Conservation (phyloP, 2,797 vertebrate genomes). For the Acanthurus leucopareius region DNA sequence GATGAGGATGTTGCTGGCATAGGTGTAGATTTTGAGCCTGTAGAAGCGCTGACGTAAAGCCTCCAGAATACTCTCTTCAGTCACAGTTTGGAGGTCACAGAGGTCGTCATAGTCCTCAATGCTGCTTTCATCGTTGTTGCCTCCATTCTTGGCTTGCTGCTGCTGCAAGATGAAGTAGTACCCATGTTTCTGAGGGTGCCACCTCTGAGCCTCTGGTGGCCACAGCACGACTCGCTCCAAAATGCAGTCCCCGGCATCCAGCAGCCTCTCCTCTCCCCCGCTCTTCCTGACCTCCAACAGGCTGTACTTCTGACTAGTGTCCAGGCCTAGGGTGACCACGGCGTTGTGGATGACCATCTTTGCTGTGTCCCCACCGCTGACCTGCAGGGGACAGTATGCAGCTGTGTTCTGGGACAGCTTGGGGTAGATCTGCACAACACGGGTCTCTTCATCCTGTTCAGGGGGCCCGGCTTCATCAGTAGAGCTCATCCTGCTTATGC, state of each 20-base stretch:
- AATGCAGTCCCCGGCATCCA: slow-evolving; percentile 86
- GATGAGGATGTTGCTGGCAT: slow-evolving; percentile 92
- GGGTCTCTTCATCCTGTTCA: slow-evolving; percentile 76
- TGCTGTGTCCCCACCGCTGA: slow-evolving; percentile 84
- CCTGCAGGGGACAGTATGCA: slow-evolving; percentile 86
- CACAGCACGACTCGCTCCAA: slow-evolving; percentile 90
- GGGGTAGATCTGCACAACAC: slow-evolving; percentile 90
- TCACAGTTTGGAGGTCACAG: slow-evolving; percentile 90
- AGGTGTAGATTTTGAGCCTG: slow-evolving; percentile 94
- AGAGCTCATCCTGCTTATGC: slow-evolving; percentile 90
- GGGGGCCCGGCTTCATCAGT: slow-evolving; percentile 78
- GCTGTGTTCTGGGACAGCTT: slow-evolving; percentile 78
- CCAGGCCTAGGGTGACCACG: slow-evolving; percentile 84
- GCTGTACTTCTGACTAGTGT: slow-evolving; percentile 82
- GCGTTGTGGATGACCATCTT: slow-evolving; percentile 86
- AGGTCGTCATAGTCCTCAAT: slow-evolving; percentile 89
- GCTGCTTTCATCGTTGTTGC: slow-evolving; percentile 60
- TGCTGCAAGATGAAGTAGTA: slow-evolving; percentile 92
- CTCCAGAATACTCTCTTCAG: slow-evolving; percentile 86
- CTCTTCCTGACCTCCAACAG: slow-evolving; percentile 91
- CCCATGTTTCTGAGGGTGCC: slow-evolving; percentile 87
- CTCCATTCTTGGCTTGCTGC: slow-evolving; percentile 70
- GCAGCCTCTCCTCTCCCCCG: slow-evolving; percentile 85
- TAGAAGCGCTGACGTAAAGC: slow-evolving; percentile 90
- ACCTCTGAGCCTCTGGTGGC: slow-evolving; percentile 88